Conservation (phyloP, 2,888 invertebrate genomes). For the Cantharis nigra region DNA sequence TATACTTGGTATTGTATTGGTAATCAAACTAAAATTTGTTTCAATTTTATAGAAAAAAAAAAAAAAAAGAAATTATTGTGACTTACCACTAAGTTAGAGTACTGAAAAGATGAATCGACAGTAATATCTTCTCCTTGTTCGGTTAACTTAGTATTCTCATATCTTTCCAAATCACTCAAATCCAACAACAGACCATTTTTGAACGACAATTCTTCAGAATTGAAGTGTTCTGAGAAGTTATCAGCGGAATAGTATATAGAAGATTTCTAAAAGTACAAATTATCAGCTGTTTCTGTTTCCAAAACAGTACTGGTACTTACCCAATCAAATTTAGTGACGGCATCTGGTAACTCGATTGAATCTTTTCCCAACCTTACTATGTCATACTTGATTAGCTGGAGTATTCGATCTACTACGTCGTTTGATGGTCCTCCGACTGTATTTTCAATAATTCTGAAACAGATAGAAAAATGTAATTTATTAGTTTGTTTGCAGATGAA, state of each 20-base stretch:
- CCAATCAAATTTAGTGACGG: neutral
- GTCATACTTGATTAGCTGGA: neutral
- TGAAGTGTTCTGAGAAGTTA: neutral
- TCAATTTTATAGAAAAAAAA: neutral
- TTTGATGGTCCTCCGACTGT: neutral
- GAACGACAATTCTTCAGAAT: neutral
- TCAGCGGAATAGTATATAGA: neutral
- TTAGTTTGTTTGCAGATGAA: neutral
- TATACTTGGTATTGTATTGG: conserved; percentile 8
- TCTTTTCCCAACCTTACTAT: neutral
- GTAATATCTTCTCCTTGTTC: neutral
- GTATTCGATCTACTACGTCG: neutral
- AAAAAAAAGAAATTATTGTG: neutral
- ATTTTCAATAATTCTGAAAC: neutral
- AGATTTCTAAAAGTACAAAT: neutral
- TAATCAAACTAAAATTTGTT: conserved; percentile 8
- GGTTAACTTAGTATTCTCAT: neutral
- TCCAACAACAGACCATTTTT: neutral
- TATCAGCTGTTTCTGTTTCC: neutral
- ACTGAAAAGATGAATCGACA: neutral
- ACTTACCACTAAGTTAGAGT: neutral
- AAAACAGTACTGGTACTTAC: neutral
- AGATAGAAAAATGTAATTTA: neutral
- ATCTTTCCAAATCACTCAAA: neutral
- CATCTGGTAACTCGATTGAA: neutral